Percentiles rank a stretch among this genome's conserved stretches.
Evolutionary conservation across 2,113 vertebrate genomes (phyloP).

Genomic region (Calyptommatus sinebrachiatus): DNA sequence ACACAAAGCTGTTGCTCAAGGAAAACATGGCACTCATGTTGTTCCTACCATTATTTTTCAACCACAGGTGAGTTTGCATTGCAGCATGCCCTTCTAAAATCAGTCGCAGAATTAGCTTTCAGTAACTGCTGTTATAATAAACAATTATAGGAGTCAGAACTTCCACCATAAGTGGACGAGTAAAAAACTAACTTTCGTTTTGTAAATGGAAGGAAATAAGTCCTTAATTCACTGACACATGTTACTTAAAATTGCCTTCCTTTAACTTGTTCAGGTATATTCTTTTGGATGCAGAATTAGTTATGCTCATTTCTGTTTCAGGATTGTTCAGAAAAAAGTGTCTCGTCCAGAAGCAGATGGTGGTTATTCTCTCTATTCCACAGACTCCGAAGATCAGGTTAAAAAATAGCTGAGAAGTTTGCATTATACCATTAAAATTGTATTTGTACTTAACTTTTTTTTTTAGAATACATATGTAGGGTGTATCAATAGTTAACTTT

Average conservation of each 20-base stretch:
- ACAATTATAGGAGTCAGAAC: no score
- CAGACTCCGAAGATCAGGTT: slow-evolving; percentile 87
- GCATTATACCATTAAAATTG: no score
- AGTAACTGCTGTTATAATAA: background rate
- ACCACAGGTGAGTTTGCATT: no score
- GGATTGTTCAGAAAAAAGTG: slow-evolving; percentile 61
- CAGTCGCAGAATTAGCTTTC: no score
- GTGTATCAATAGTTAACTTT: no score
- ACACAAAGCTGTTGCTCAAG: background rate
- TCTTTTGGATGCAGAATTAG: background rate
- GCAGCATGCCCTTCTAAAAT: no score
- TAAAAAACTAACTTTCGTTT: background rate
- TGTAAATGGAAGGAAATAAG: background rate
- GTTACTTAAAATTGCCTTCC: background rate
- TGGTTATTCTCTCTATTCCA: slow-evolving; percentile 76
- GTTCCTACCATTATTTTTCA: no score
- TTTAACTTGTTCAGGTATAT: background rate
- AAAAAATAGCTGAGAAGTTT: background rate
- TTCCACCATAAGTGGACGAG: background rate
- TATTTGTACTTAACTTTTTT: no score
- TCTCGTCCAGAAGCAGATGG: slow-evolving; percentile 59
- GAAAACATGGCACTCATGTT: no score
- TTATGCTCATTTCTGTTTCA: slow-evolving; percentile 49
- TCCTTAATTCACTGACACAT: background rate
- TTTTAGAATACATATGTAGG: no score